These are phyloP conservation scores for Sylvia borin DNA, from an alignment of 2,797 vertebrate species.

Conservation along the genomic window DNA sequence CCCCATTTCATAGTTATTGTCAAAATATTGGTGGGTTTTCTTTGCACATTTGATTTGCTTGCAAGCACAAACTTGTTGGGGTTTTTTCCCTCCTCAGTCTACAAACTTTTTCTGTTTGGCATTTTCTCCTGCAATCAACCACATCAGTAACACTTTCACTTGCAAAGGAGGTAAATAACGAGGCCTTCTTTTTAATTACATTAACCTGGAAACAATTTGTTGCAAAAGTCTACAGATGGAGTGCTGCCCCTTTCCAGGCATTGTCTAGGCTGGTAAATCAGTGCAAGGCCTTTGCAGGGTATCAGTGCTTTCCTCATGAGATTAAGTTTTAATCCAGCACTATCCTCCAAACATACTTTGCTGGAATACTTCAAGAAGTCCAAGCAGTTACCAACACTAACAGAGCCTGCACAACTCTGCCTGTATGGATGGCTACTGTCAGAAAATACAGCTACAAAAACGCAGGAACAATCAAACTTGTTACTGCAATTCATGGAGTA, in stretches of 20 bases:
- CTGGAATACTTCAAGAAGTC: not conserved
- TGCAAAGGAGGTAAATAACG: not conserved
- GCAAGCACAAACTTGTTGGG: not conserved
- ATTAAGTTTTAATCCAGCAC: not conserved
- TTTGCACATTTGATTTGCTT: not conserved
- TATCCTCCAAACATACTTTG: not conserved
- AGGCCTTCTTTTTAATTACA: not conserved
- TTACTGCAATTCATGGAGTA: not conserved
- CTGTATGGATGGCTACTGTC: not conserved
- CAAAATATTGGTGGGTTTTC: not conserved
- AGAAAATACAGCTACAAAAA: slow-evolving; percentile 6
- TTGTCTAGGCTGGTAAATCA: not conserved
- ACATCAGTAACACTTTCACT: not conserved
- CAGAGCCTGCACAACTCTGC: not conserved
- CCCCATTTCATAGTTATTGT: not conserved
- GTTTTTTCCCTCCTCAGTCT: not conserved
- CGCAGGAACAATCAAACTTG: not conserved
- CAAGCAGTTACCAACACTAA: not conserved
- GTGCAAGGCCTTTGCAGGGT: not conserved
- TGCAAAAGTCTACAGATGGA: not conserved
- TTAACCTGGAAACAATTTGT: not conserved
- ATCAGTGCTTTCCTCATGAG: not conserved
- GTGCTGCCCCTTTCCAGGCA: not conserved
- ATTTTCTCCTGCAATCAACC: not conserved
- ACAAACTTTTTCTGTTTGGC: not conserved